Base-by-base conservation (phyloP, 2,113 vertebrate species). In the Tetraodon nigroviridis region DNA sequence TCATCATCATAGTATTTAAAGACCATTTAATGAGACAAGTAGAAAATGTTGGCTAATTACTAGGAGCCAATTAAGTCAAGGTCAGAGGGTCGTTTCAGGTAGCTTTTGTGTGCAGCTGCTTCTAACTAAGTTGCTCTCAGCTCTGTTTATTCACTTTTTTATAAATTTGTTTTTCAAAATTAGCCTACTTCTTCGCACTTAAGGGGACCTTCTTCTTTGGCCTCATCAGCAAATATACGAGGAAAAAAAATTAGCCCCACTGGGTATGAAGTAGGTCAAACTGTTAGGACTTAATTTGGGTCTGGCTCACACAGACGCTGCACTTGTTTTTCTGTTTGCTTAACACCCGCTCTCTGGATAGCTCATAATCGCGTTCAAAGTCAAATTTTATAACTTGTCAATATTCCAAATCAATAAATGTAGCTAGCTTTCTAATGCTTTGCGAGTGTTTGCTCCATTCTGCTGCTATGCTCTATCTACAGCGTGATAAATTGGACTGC, bases 161-260 rank as follows among this genome's bases (percentile, higher is more conserved):
- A 56, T 61, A 76, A 82, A 61, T 79, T 81, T 82, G 78, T 81
- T 86, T 82, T 83, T 85, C 72, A 84, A 85, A 85, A 71, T 73
- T 53, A 53, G 55, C 67, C 54, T 71, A 55, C 41, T 50, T 84
- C 46, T 48, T 45, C 51, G 40, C 50, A 63, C 56, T 70, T 78
- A 80, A 76, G 72, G 48, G 18, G 41, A 71, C 82, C 84, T 87
- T 81, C 64, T 83, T 79, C 70, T 88, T 85, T 78, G 68, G 76
- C 82, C 69, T 88, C 76, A 82, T 91, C 78, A 84, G 83, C 73
- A 88, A 84, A 87, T 85, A 79, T 75, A 56, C 69, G 71, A 74
- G 76, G 78, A 69, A 58, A 21, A 67, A 69, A 75, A 79, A 79
- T 79, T 68, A 48, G 71, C 24, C 75, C 80, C 79, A 19, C 71